These are phyloP conservation scores for Nothobranchius kuhntae DNA, from an alignment of 2,113 vertebrate species.

Conservation along the genomic window DNA sequence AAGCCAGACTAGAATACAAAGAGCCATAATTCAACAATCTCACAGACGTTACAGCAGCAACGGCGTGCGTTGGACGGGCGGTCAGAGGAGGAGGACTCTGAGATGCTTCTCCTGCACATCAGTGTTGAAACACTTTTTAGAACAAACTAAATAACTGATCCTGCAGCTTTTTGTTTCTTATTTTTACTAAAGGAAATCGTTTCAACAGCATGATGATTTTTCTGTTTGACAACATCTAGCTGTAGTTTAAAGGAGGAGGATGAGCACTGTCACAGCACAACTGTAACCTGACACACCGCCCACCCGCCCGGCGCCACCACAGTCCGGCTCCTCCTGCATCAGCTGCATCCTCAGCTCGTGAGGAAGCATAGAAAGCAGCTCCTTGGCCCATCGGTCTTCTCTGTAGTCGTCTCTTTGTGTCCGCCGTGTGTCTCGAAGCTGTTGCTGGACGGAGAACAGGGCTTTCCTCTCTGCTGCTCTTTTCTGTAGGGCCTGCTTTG, in stretches of 20 bases:
- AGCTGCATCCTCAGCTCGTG: conserved; percentile 57
- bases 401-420: conserved; percentile 62
- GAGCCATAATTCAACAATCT: conserved; percentile 76
- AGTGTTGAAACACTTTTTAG: conserved; percentile 53
- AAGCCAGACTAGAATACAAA: conserved; percentile 76
- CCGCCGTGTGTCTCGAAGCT: conserved; percentile 71
- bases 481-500: conserved; percentile 65
- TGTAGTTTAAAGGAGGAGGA: conserved; percentile 51
- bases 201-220: conserved; percentile 43
- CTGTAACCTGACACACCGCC: conserved; percentile 46
- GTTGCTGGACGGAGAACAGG: conserved; percentile 72
- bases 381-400: conserved; percentile 52
- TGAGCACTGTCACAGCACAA: conserved; percentile 65
- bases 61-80: conserved; percentile 62
- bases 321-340: conserved; percentile 3
- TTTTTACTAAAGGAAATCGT: conserved; percentile 33
- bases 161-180: conserved; percentile 46
- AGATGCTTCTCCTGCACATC: conserved; percentile 57
- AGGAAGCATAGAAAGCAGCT: conserved; percentile 61
- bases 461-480: conserved; percentile 74
- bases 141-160: conserved; percentile 1
- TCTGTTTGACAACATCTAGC: conserved; percentile 43
- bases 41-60: conserved; percentile 58
- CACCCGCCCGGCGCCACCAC: neutral
- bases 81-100: conserved; percentile 43